Base-by-base conservation (phyloP, 2,113 vertebrate species). In the Nycticebus coucang region DNA sequence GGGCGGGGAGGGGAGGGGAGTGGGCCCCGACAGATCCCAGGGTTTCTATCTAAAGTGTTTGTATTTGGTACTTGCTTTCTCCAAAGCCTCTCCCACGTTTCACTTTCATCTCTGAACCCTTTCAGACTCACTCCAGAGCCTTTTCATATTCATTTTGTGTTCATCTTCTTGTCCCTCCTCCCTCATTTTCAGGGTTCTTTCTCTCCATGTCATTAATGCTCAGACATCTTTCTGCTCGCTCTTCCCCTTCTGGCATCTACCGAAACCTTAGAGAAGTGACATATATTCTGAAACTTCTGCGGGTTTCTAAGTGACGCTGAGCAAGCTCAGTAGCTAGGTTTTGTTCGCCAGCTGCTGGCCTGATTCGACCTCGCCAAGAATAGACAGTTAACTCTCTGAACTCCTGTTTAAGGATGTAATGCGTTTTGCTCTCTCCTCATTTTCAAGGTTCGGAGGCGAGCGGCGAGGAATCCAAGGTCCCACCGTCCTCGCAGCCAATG, bases 271-370 rank as follows among this genome's bases (percentile, higher is more conserved):
- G 82, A 92, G 72, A 82, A 78, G 28, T 35, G 78, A 79, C 86
- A 82, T 69, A 24, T 89, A 79, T 89, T 79, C 89, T 93, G 91
- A 97, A 97, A 98, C 94, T 97, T 94, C 24, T 69, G 78, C 37
- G 21, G 64, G 75, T 94, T 92, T 87, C 90, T 74, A 86, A 96
- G 94, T 87, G 92, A 89, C 83, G 45, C 89, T 14, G 97, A 94
- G 97, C 97, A 97, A 97, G 96, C 97, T 96, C 96, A 97, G 93
- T 96, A 94, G 95, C 79, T 22, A n/a, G 86, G 68, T 90, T 94
- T 96, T 91, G 85, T 81, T 95, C n/a, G 45, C 89, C 35, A 59
- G 83, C 82, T 55, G 79, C 87, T 95, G 95, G 94, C 97, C 95
- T 94, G 77, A 83, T 92, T 95, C 93, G 89, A 97, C 95, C 96